Base-by-base conservation (phyloP, 2,888 invertebrate species). In the Acronicta leporina region DNA sequence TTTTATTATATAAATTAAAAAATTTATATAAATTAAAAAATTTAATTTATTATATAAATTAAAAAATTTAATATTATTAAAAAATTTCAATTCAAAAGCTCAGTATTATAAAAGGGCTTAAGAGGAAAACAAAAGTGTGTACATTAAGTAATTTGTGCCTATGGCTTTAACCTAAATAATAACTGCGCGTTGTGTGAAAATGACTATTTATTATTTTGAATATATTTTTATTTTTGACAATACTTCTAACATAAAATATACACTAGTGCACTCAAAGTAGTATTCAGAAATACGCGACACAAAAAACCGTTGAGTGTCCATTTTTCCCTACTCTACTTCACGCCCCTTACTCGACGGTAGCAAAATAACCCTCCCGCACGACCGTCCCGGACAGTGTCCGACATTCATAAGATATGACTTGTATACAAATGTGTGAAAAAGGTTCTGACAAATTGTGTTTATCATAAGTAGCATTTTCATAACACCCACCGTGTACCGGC, bases 361-460 rank as follows among this genome's bases (percentile, higher is more conserved):
- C 53, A 68, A 76, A 73, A 77, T 65, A 71, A 65, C 68, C 64
- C 56, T 63, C 63, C 56, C 40, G 50, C 51, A 49, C 47, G 45
- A 53, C 43, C 44, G 56, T 16, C 15, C 35, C 10, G 44, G 54
- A 52, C 56, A 62, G 11, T 46, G 30, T 43, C 30, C 42, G 50
- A 70, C 68, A 63, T 63, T 70, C 57, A 73, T 73, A 57, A 73
- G 68, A 68, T 69, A 68, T 69, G 73, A 73, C 68, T 73, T 53
- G 68, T 69, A 68, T 73, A 73, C 68, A 69, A 69, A 73, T 69
- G 73, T 73, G 54, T 69, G 73, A 55, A 68, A 56, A 69, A 62
- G 73, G 68, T 61, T 73, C 49, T 61, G 73, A 68, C 68, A 69
- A 68, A 73, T 73, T 68, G 61, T 73, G 54, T 69, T 73, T 73